Conservation (phyloP, 2,888 invertebrate species). For the Drosophila anceps region DNA sequence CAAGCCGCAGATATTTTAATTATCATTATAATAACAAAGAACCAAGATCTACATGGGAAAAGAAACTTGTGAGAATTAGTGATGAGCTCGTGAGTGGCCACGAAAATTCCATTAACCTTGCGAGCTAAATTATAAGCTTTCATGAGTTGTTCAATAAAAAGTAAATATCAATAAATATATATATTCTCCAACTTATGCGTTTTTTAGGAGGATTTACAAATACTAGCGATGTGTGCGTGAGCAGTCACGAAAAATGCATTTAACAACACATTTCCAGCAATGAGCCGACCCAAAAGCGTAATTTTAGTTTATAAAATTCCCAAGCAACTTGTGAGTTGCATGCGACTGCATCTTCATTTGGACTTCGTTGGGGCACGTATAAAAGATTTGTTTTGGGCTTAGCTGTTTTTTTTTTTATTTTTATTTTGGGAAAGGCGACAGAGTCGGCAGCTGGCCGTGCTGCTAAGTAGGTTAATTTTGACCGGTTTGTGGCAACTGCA, state of each 20-base stretch:
- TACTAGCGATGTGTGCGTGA: constrained; percentile 29
- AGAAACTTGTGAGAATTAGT: background rate
- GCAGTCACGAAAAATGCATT: constrained; percentile 28
- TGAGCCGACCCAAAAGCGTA: background rate
- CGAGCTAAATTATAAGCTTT: background rate
- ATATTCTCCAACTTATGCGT: background rate
- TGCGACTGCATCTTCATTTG: constrained; percentile 34
- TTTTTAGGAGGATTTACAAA: background rate
- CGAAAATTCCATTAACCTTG: background rate
- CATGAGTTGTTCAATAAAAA: background rate
- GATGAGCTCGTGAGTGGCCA: background rate
- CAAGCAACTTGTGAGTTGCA: background rate
- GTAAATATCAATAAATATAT: background rate
- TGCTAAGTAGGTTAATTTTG: constrained; percentile 81
- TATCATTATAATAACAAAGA: background rate
- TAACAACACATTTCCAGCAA: background rate
- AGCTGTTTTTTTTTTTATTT: constrained; percentile 14
- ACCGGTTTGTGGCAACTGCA: constrained; percentile 73
- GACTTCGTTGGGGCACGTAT: constrained; percentile 58
- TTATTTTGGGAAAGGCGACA: constrained; percentile 37
- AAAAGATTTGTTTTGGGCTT: constrained; percentile 57
- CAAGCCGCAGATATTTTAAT: constrained; percentile 23
- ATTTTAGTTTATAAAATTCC: constrained; percentile 26
- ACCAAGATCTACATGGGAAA: background rate
- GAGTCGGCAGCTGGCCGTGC: constrained; percentile 53